phyloP scores from a whole-genome alignment of 2,888 invertebrate genomes.

The Hydrotaea diabolus region DNA sequence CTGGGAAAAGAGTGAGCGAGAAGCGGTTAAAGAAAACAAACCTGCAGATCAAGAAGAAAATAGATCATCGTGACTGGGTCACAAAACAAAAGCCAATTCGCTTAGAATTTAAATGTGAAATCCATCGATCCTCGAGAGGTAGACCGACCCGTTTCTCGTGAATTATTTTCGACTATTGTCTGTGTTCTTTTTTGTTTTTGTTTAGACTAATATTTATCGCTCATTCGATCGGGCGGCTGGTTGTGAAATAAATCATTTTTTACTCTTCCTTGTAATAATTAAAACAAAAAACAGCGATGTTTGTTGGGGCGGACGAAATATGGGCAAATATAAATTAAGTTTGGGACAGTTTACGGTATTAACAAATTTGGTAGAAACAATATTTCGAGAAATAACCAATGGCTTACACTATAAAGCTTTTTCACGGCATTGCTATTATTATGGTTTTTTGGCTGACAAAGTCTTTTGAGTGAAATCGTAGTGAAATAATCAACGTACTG shows the following conservation, averaged over 20 bases:
- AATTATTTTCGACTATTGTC: background rate
- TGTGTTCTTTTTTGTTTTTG: background rate
- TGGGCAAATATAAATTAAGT: background rate
- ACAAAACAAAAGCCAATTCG: background rate
- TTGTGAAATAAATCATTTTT: slow-evolving; percentile 44
- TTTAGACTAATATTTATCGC: slow-evolving; percentile 32
- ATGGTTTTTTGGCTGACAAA: no score
- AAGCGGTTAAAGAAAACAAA: background rate
- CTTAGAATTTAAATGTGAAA: background rate
- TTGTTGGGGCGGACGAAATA: background rate
- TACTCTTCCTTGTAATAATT: slow-evolving; percentile 42
- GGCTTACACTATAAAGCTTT: no score
- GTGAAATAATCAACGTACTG: no score
- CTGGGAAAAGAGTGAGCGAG: background rate
- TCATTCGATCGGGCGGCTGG: background rate
- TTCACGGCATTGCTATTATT: no score
- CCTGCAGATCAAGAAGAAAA: background rate
- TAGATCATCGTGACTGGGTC: background rate
- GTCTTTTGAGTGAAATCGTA: no score
- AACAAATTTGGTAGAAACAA: background rate
- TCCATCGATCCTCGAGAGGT: background rate
- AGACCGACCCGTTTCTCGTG: background rate
- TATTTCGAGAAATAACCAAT: no score
- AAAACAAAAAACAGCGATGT: background rate
- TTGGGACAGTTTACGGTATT: background rate